A percentile compares a stretch with the other conserved stretches of the same genome.
phyloP scores from a whole-genome alignment of 2,797 vertebrate species.

The Numenius phaeopus region DNA sequence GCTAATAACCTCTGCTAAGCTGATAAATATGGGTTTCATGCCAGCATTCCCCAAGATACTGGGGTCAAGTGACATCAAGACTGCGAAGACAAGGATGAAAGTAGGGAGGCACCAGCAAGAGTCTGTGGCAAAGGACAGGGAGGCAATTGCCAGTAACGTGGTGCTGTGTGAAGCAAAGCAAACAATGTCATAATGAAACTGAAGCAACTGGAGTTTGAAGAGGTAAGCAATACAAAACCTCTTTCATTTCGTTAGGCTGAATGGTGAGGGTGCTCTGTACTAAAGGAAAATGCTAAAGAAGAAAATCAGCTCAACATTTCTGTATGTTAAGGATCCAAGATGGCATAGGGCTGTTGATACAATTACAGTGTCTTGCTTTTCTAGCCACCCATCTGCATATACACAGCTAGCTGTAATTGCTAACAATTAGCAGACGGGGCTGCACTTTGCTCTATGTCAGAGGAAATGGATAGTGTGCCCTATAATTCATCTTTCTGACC shows the following conservation, averaged over 20 bases:
- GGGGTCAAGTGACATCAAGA: neutral
- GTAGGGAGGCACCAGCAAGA: neutral
- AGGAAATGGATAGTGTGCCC: neutral
- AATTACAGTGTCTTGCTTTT: neutral
- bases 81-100: neutral
- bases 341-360: neutral
- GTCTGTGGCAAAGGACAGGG: neutral
- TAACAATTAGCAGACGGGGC: neutral
- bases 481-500: conserved; percentile 33
- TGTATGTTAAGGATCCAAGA: neutral
- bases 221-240: neutral
- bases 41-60: neutral
- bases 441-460: neutral
- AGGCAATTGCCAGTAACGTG: neutral
- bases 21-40: neutral
- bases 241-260: neutral
- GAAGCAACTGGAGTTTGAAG: neutral
- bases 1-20: conserved; percentile 9
- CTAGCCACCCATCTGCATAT: neutral
- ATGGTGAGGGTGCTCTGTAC: neutral
- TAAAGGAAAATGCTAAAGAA: neutral
- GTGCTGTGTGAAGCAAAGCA: neutral
- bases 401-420: neutral
- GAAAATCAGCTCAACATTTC: neutral
- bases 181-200: neutral